These are phyloP conservation scores for Luperina nickerlii DNA, from an alignment of 2,888 invertebrate species.

Conservation along the genomic window DNA sequence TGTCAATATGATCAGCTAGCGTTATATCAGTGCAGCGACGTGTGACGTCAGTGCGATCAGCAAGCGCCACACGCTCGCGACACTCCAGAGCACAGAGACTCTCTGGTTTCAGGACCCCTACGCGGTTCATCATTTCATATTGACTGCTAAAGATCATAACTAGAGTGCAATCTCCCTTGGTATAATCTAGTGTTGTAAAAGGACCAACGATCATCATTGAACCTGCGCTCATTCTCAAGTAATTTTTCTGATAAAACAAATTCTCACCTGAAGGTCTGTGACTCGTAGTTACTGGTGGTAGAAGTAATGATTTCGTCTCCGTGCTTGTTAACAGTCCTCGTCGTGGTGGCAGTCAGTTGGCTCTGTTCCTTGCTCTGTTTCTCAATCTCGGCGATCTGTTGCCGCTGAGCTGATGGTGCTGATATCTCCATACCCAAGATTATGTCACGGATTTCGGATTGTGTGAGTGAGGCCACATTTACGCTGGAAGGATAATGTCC, in stretches of 20 bases:
- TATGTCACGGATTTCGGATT: slow-evolving; percentile 99
- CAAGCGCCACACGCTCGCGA: slow-evolving; percentile 64
- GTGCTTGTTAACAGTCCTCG: slow-evolving; percentile 99
- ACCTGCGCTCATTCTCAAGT: background rate
- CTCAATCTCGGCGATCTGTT: slow-evolving; percentile 99
- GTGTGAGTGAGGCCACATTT: slow-evolving; percentile 99
- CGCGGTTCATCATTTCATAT: slow-evolving; percentile 84
- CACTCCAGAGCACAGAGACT: slow-evolving; percentile 84
- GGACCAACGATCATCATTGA: background rate
- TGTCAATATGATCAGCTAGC: slow-evolving; percentile 79
- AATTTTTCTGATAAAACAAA: background rate
- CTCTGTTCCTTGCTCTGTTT: slow-evolving; percentile 99
- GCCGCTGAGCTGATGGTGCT: slow-evolving; percentile 99
- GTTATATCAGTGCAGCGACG: slow-evolving; percentile 75
- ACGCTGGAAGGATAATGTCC: slow-evolving; percentile 90
- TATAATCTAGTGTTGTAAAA: background rate
- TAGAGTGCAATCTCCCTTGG: background rate
- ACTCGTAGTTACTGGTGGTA: slow-evolving; percentile 99
- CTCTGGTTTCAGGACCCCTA: slow-evolving; percentile 90
- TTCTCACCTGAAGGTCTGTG: slow-evolving; percentile 95
- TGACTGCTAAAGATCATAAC: background rate
- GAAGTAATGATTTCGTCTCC: slow-evolving; percentile 99
- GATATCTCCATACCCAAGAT: slow-evolving; percentile 99
- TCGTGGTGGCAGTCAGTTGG: slow-evolving; percentile 99
- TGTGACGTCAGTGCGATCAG: slow-evolving; percentile 74